Conservation (phyloP, 2,888 invertebrate species). For the Lathronympha strigana region DNA sequence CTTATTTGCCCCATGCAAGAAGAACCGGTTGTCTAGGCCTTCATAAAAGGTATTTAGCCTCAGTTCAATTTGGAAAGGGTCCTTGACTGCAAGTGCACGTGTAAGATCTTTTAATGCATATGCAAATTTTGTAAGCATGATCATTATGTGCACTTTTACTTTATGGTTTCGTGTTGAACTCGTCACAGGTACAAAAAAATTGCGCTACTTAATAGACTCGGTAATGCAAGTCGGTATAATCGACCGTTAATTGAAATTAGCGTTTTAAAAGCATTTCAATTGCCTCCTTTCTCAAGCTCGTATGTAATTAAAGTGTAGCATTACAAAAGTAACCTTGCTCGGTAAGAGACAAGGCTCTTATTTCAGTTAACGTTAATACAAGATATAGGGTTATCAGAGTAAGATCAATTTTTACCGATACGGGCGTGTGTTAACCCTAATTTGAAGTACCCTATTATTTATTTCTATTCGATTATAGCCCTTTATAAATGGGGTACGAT, state of each 20-base stretch:
- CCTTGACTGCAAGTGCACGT: constrained; percentile 1
- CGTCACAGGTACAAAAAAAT: constrained; percentile 28
- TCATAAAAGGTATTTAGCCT: background rate
- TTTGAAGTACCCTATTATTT: background rate
- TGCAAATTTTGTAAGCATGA: constrained; percentile 20
- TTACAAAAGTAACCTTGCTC: constrained; percentile 16
- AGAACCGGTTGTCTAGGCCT: background rate
- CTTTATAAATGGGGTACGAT: background rate
- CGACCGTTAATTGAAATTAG: constrained; percentile 32
- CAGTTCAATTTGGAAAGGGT: constrained; percentile 3
- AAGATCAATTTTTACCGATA: constrained; percentile 34
- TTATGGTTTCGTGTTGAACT: constrained; percentile 25
- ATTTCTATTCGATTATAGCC: background rate
- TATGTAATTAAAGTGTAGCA: constrained; percentile 3
- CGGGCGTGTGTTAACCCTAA: constrained; percentile 47
- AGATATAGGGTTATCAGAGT: background rate
- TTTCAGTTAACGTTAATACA: background rate
- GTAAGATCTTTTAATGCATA: constrained; percentile 19
- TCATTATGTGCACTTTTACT: constrained; percentile 15
- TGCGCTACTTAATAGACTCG: constrained; percentile 31
- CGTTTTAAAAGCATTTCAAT: constrained; percentile 34
- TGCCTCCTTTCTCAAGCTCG: constrained; percentile 4
- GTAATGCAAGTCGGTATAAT: constrained; percentile 23
- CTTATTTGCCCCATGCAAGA: background rate
- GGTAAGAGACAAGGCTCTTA: background rate